phyloP scores from a whole-genome alignment of 2,797 vertebrate species.

The Premnoplex brunnescens region DNA sequence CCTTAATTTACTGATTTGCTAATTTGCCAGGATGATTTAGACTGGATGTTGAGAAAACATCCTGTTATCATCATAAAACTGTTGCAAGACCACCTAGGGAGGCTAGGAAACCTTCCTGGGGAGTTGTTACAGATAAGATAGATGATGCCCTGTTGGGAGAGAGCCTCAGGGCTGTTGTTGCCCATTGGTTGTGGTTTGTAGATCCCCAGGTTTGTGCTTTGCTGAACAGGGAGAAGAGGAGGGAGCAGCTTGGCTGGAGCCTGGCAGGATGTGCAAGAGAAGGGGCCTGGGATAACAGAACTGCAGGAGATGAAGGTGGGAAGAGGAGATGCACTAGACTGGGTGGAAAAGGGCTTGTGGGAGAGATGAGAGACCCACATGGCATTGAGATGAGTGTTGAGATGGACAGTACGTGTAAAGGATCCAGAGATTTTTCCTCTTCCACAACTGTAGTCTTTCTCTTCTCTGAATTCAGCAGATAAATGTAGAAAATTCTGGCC shows the following conservation, averaged over 20 bases:
- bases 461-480: not conserved
- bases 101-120: not conserved
- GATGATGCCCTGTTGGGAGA: not conserved
- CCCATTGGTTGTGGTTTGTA: not conserved
- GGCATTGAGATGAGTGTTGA: not conserved
- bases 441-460: fast-evolving
- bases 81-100: slow-evolving; percentile 44
- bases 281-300: not conserved
- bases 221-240: not conserved
- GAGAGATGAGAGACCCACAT: not conserved
- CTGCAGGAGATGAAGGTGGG: not conserved
- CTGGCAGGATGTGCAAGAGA: not conserved
- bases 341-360: not conserved
- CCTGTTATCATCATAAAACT: slow-evolving; percentile 26
- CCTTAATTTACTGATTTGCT: slow-evolving; percentile 53
- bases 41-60: slow-evolving; percentile 44
- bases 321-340: not conserved
- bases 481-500: not conserved
- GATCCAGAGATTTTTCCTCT: not conserved
- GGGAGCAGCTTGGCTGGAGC: not conserved
- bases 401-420: not conserved
- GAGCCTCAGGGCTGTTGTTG: not conserved
- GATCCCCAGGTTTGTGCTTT: not conserved
- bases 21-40: slow-evolving; percentile 51
- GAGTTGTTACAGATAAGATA: not conserved